Conservation (phyloP, 2,888 invertebrate species). For the Drosophila melanosoma region DNA sequence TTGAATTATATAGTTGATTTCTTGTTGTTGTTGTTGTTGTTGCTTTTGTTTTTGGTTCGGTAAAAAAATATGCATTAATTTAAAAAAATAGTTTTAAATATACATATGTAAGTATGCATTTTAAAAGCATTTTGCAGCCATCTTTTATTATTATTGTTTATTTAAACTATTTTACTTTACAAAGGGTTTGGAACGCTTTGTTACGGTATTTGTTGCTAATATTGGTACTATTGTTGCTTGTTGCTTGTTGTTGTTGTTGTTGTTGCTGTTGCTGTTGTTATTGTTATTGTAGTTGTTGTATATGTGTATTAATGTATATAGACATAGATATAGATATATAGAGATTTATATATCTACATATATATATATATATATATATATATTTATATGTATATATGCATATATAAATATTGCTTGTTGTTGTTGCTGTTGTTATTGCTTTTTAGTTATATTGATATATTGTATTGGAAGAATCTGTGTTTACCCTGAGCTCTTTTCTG, state of each 20-base stretch:
- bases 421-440: constrained; percentile 46
- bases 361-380: constrained; percentile 45
- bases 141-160: not conserved
- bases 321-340: constrained; percentile 34
- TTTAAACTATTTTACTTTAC: constrained; percentile 3
- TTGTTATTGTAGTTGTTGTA: constrained; percentile 34
- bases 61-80: constrained; percentile 72
- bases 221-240: constrained; percentile 74
- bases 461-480: constrained; percentile 85
- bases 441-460: constrained; percentile 58
- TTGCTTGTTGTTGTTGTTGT: constrained; percentile 36
- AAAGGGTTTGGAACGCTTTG: constrained; percentile 30
- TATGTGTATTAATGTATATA: constrained; percentile 39
- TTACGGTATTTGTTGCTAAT: constrained; percentile 44
- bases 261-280: constrained; percentile 34
- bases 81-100: constrained; percentile 63
- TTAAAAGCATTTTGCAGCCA: constrained; percentile 48
- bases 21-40: constrained; percentile 23
- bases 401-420: constrained; percentile 71
- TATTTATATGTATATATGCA: constrained; percentile 54
- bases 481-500: constrained; percentile 85
- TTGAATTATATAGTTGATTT: constrained; percentile 48
- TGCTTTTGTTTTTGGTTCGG: constrained; percentile 28
- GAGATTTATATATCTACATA: constrained; percentile 25
- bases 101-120: constrained; percentile 28